phyloP scores from a whole-genome alignment of 2,888 invertebrate species.

The Choristoneura rosaceana region DNA sequence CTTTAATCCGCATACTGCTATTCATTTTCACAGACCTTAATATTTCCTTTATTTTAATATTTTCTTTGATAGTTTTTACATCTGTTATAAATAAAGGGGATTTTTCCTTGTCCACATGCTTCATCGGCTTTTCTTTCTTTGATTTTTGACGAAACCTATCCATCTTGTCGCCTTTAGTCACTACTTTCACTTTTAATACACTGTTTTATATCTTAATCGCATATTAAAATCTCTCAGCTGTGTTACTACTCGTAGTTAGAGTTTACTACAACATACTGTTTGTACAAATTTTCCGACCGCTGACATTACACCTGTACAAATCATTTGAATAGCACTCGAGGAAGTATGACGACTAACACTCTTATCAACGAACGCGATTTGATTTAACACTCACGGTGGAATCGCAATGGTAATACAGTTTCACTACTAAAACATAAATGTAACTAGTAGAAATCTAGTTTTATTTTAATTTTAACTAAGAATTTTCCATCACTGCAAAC shows the following conservation, averaged over 20 bases:
- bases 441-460: neutral
- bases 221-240: constrained; percentile 46
- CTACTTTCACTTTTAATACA: neutral
- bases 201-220: constrained; percentile 34
- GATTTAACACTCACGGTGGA: constrained; percentile 8
- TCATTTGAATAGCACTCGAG: constrained; percentile 64
- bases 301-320: constrained; percentile 73
- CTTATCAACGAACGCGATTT: constrained; percentile 59
- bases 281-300: constrained; percentile 1
- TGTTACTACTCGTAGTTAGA: constrained; percentile 45
- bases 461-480: constrained; percentile 39
- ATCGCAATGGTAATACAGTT: neutral
- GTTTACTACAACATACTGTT: constrained; percentile 41
- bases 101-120: constrained; percentile 64
- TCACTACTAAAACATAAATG: neutral
- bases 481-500: constrained; percentile 20
- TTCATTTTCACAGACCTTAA: constrained; percentile 78
- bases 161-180: constrained; percentile 53
- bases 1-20: constrained; percentile 74
- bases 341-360: constrained; percentile 66
- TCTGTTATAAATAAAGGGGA: constrained; percentile 63
- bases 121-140: constrained; percentile 66
- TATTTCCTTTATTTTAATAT: constrained; percentile 76
- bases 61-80: constrained; percentile 73
- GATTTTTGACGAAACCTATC: constrained; percentile 69